These are phyloP conservation scores for Rotaria sp. DNA, from an alignment of 2,888 invertebrate genomes.

Conservation along the genomic window DNA sequence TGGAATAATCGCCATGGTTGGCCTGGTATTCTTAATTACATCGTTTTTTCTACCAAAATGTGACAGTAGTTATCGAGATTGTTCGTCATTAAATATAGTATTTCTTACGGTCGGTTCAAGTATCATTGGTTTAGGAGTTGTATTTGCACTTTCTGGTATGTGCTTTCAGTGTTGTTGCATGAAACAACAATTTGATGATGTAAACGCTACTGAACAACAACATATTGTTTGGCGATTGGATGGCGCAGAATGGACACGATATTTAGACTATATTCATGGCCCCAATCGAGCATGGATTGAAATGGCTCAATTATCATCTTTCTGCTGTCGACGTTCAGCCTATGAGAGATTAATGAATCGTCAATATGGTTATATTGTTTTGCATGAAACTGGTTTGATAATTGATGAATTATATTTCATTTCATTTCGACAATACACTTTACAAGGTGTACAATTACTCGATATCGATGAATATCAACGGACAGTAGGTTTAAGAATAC, in stretches of 20 bases:
- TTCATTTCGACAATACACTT: neutral
- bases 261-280: neutral
- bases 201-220: neutral
- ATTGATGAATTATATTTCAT: constrained; percentile 11
- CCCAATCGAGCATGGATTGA: neutral
- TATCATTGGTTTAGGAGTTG: neutral
- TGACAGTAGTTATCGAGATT: neutral
- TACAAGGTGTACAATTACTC: neutral
- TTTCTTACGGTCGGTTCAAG: neutral
- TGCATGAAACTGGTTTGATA: neutral
- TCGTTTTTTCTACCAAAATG: neutral
- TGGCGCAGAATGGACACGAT: neutral
- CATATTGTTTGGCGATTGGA: neutral
- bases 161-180: fast-evolving
- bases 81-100: neutral
- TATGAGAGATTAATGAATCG: neutral
- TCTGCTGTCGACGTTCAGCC: neutral
- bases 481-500: neutral
- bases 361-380: constrained; percentile 6
- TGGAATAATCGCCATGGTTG: neutral
- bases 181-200: too few relatives aligned
- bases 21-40: neutral
- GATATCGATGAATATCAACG: neutral
- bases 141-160: neutral
- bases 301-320: neutral